phyloP scores from a whole-genome alignment of 2,888 invertebrate genomes.

The Ochlodes sylvanus region DNA sequence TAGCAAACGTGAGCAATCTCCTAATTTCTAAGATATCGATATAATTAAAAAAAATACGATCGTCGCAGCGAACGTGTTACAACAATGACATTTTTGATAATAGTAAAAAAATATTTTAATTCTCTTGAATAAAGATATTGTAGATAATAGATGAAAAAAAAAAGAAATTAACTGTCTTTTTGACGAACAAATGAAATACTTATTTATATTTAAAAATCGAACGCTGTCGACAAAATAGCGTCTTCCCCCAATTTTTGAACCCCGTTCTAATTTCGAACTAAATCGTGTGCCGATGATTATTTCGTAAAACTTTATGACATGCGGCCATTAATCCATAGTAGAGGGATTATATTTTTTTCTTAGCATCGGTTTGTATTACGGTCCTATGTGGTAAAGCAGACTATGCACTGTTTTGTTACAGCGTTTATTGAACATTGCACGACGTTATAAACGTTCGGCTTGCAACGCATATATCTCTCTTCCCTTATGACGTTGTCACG shows the following conservation, averaged over 20 bases:
- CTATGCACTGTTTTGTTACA: constrained; percentile 3
- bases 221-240: constrained; percentile 13
- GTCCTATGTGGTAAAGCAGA: constrained; percentile 12
- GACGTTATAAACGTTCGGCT: no score
- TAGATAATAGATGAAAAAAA: neutral
- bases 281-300: constrained; percentile 59
- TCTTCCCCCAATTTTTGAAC: constrained; percentile 23
- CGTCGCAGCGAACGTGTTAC: no score
- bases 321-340: constrained; percentile 57
- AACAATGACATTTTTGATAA: no score
- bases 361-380: constrained; percentile 6
- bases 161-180: neutral
- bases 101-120: no score
- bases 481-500: no score
- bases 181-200: neutral
- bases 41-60: no score
- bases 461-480: no score
- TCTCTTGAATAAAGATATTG: no score
- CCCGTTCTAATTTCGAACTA: constrained; percentile 26
- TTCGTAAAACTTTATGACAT: constrained; percentile 65
- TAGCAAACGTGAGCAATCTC: no score
- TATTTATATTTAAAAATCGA: constrained; percentile 11
- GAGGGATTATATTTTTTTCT: constrained; percentile 59
- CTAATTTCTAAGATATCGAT: no score
- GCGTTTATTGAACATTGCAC: neutral